Conservation (phyloP, 2,797 vertebrate genomes). For the Erethizon dorsatum region DNA sequence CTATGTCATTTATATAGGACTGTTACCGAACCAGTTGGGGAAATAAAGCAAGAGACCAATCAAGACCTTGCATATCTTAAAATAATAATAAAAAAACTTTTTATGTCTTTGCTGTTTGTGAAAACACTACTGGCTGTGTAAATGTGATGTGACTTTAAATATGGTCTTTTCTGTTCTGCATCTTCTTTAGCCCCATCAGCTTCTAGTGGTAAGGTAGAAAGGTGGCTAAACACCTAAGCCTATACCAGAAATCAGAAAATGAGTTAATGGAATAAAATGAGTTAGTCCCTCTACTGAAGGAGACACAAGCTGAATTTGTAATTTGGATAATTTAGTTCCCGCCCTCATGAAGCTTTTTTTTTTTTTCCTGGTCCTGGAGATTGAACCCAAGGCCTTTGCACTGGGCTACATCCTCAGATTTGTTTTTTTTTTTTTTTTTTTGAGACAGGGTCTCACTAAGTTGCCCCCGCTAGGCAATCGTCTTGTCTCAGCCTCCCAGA, state of each 20-base stretch:
- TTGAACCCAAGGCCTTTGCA: neutral
- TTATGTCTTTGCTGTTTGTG: conserved; percentile 25
- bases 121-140: conserved; percentile 15
- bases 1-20: conserved; percentile 19
- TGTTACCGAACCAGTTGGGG: neutral
- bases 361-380: neutral
- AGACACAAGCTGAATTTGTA: conserved; percentile 6
- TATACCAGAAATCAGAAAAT: neutral
- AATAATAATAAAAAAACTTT: neutral
- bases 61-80: neutral
- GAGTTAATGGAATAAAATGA: conserved; percentile 8
- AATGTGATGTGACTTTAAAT: neutral
- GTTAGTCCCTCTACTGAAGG: neutral
- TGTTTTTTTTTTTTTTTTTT: neutral
- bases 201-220: neutral
- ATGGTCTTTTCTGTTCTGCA: neutral
- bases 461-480: neutral
- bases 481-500: neutral
- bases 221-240: neutral
- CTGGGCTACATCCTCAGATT: neutral
- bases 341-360: neutral
- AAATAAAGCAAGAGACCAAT: conserved; percentile 59
- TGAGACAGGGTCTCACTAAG: neutral
- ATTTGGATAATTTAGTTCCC: neutral
- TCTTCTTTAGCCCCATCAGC: neutral